A percentile compares a stretch with the other conserved stretches of the same genome.
phyloP scores from a whole-genome alignment of 2,113 vertebrate species.

The Pseudonaja textilis region DNA sequence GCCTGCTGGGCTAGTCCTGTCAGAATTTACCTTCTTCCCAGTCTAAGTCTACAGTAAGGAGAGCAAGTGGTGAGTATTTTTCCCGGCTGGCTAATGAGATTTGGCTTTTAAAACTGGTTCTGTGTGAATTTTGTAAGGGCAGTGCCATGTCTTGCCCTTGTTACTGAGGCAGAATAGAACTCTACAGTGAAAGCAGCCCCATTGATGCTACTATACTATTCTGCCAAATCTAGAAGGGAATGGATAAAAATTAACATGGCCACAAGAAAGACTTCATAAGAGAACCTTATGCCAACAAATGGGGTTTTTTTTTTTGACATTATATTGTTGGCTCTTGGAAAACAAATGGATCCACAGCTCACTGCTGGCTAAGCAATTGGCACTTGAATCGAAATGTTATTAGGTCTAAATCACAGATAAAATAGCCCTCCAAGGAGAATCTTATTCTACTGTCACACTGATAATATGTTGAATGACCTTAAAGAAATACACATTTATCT shows the following conservation, averaged over 20 bases:
- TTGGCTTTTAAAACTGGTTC: background rate
- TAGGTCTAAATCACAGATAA: background rate
- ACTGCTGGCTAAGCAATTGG: background rate
- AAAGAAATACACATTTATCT: background rate
- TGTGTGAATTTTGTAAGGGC: background rate
- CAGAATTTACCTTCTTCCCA: background rate
- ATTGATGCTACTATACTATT: background rate
- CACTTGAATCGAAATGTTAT: background rate
- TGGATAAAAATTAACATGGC: background rate
- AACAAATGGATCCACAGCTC: accelerated
- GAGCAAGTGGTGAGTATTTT: background rate
- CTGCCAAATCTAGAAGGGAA: background rate
- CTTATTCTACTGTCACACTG: background rate
- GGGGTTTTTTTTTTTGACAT: background rate
- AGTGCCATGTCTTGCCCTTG: background rate
- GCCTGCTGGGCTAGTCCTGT: background rate
- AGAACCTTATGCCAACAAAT: background rate
- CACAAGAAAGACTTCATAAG: background rate
- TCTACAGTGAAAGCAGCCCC: background rate
- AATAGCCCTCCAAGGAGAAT: background rate
- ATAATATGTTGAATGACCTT: background rate
- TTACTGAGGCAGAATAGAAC: background rate
- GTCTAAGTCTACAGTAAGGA: background rate
- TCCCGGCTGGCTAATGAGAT: background rate
- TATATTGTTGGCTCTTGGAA: background rate